Evolutionary conservation across 2,113 vertebrate genomes (phyloP).

Genomic region (Aegotheles bennettii): DNA sequence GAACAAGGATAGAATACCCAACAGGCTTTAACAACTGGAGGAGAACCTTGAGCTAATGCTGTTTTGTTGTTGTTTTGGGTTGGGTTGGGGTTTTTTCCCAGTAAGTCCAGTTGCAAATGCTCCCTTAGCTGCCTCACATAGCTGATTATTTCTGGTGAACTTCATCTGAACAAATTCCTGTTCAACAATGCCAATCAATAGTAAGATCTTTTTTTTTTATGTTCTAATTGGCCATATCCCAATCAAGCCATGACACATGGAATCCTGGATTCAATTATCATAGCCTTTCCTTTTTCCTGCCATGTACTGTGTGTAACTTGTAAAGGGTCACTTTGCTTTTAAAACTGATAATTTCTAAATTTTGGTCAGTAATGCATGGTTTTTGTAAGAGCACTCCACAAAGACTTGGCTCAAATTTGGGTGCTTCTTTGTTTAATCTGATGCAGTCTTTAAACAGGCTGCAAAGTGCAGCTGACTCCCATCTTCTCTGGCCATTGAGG

Average conservation of each 20-base stretch:
- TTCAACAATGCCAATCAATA: not conserved
- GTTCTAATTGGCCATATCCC: not conserved
- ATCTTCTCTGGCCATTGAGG: not conserved
- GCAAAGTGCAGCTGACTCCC: not conserved
- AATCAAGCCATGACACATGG: not conserved
- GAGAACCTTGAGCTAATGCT: not conserved
- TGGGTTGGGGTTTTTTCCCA: too few relatives aligned
- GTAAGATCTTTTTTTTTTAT: not conserved
- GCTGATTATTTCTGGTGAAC: not conserved
- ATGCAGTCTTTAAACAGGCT: not conserved
- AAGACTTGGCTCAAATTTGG: not conserved
- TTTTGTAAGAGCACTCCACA: not conserved
- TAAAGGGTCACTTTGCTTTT: not conserved
- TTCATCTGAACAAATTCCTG: not conserved
- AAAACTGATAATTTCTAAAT: not conserved
- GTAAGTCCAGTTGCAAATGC: not conserved
- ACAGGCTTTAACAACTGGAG: not conserved
- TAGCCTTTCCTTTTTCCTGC: not conserved
- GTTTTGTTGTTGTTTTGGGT: too few relatives aligned
- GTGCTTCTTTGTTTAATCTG: not conserved
- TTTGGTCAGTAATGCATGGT: not conserved
- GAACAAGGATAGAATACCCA: not conserved
- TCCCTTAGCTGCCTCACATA: not conserved
- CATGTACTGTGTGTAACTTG: not conserved
- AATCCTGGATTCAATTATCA: not conserved